Evolutionary conservation across 2,797 vertebrate species (phyloP).

Genomic region (Vultur gryphus): DNA sequence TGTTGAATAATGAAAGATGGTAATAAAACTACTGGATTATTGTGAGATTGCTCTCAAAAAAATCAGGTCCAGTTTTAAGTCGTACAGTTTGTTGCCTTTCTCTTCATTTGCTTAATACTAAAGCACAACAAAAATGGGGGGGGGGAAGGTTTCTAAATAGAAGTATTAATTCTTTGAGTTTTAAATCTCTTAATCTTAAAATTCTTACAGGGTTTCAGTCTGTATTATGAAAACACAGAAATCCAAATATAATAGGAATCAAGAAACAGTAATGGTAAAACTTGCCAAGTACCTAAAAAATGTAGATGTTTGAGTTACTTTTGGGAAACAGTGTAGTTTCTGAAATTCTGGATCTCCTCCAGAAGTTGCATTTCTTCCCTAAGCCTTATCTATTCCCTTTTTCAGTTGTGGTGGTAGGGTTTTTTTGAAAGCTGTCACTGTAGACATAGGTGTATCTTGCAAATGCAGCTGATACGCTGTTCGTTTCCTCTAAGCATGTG

Average conservation of each 20-base stretch:
- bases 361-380: not conserved
- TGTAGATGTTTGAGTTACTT: not conserved
- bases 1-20: not conserved
- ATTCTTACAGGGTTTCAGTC: not conserved
- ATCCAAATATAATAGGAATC: not conserved
- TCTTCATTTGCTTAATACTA: not conserved
- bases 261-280: not conserved
- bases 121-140: not conserved
- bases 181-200: not conserved
- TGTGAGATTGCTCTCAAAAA: not conserved
- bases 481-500: not conserved
- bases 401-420: not conserved
- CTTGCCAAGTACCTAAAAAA: not conserved
- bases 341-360: not conserved
- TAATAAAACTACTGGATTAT: not conserved
- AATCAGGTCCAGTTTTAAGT: not conserved
- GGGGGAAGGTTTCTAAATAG: not conserved
- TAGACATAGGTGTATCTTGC: not conserved
- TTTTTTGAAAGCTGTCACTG: not conserved
- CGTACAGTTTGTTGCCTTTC: not conserved
- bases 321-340: not conserved
- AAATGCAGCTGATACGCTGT: not conserved
- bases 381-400: not conserved
- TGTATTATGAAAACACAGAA: not conserved
- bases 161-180: not conserved